Evolutionary conservation across 2,797 vertebrate genomes (phyloP), one percentile per base, ranked within the genome.

Genomic region (Synanceia verrucosa): DNA sequence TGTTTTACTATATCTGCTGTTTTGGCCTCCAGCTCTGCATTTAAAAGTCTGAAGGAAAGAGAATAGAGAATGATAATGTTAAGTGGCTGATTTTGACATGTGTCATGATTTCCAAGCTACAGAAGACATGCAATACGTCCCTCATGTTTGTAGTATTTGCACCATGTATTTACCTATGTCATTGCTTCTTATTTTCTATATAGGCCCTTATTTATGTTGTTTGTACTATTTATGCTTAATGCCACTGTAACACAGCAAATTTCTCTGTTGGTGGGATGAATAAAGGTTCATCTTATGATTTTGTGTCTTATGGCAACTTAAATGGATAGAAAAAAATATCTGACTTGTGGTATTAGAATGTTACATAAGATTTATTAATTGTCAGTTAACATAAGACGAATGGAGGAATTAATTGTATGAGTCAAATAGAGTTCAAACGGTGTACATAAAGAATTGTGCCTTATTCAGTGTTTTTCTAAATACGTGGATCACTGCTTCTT

Each of bases 11-110:
- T 47, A 74, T 95, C 92, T 74, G 96, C 94, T 78, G 96, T 96
- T 95, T 97, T 99, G 82, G 95, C 96, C 82, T 98, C 96, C 56
- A 99, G 88, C 89, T 97, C 94, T 89, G 96, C 97, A 93, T 99
- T 99, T 76, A 96, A 81, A 69, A 91, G 90, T 84, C 97, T 99
- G 76, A 82, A 88, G 48, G 80, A 87, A 79, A 85, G 34, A 55
- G 47, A 55, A 71, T 4, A 21, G 19, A 52, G 23, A 55, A 41
- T 3, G 2, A 47, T 13, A 4, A 53, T 9, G 13, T 44, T 16
- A 46, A 39, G 70, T 39, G 6, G 1, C 26, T 21, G 4, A 4
- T 24, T 26, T 33, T 34, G 26, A 50, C 24, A 50, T 50, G 28
- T 33, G 65, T 4, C 60, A 2, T 0, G 14, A 33, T 39, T 39